Percentiles rank a stretch among this genome's conserved stretches.
phyloP scores from a whole-genome alignment of 2,113 vertebrate genomes.

The Arothron firmamentum region DNA sequence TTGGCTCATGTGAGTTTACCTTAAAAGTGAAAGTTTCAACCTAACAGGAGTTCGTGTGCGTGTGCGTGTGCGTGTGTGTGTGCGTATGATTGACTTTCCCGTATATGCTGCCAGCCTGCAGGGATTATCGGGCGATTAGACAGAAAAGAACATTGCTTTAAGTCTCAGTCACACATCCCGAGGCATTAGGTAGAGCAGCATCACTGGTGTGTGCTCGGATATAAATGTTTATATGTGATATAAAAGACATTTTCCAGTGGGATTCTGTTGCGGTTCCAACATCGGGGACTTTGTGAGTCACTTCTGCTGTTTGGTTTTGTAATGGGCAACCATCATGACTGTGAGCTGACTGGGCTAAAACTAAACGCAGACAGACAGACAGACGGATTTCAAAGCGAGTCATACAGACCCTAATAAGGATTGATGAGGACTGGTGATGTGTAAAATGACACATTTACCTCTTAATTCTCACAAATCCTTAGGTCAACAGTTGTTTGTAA shows the following conservation, averaged over 20 bases:
- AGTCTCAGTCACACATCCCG: conserved; percentile 37
- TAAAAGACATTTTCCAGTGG: conserved; percentile 18
- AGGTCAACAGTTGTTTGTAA: not conserved
- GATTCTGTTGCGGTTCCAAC: conserved; percentile 21
- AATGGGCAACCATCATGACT: conserved; percentile 30
- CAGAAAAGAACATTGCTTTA: conserved; percentile 53
- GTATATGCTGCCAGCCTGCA: conserved; percentile 29
- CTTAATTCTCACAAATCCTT: not conserved
- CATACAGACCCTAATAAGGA: not conserved
- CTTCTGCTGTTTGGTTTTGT: conserved; percentile 25
- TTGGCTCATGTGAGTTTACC: too few species aligned
- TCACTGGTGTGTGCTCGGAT: conserved; percentile 1
- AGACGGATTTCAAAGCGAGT: not conserved
- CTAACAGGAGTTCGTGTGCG: conserved; percentile 7
- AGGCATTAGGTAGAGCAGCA: conserved; percentile 26
- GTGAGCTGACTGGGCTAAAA: conserved; percentile 25
- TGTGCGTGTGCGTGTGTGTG: conserved; percentile 2
- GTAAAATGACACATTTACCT: not conserved
- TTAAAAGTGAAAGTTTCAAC: conserved; percentile 1
- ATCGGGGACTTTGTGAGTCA: conserved; percentile 10
- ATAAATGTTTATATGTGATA: conserved; percentile 6
- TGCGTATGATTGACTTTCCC: conserved; percentile 33
- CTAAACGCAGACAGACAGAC: conserved; percentile 7
- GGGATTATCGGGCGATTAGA: conserved; percentile 50
- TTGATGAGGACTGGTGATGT: not conserved